A percentile compares a stretch with the other conserved stretches of the same genome.
These are phyloP conservation scores for Anthoscopus minutus DNA, from an alignment of 2,113 vertebrate genomes.

Conservation along the genomic window DNA sequence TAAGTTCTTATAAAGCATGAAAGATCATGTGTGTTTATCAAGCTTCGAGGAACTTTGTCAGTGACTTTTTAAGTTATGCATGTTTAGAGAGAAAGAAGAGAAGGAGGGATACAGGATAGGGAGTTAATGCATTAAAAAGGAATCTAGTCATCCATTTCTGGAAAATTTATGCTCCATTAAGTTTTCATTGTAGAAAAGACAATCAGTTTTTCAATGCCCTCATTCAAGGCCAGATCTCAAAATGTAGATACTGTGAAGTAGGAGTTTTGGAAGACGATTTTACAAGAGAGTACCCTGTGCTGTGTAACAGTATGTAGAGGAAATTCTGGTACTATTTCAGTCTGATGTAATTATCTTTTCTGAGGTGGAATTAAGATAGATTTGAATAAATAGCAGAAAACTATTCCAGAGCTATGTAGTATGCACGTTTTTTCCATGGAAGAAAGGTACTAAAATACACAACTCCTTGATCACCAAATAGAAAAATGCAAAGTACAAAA, in stretches of 20 bases:
- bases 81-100: neutral
- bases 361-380: neutral
- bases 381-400: neutral
- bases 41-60: neutral
- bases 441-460: neutral
- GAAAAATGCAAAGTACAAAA: neutral
- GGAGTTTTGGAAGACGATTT: neutral
- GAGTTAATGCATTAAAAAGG: neutral
- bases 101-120: neutral
- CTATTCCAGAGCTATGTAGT: neutral
- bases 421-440: neutral
- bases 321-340: neutral
- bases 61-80: neutral
- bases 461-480: neutral
- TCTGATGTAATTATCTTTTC: neutral
- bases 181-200: neutral
- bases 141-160: neutral
- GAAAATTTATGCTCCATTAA: neutral
- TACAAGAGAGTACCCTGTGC: neutral
- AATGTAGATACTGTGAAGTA: neutral
- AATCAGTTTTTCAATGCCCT: neutral
- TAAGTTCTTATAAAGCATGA: neutral
- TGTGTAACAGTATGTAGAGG: neutral
- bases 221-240: neutral
- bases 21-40: neutral